Base-by-base conservation (phyloP, 37 sponge, comb jelly and placozoan species). In the Beroe ovata region DNA sequence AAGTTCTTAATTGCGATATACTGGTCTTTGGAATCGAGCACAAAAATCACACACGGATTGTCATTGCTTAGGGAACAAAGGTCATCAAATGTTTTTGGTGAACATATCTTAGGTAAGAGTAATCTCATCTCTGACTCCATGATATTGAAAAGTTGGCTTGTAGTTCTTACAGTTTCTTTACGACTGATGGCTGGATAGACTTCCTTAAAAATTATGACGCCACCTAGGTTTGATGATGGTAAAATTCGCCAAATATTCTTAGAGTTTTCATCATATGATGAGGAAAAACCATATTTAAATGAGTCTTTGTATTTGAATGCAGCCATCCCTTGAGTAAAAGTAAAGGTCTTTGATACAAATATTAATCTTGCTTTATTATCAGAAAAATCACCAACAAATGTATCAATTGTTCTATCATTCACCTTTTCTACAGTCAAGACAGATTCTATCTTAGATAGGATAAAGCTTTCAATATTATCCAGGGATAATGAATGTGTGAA, bases 361-460 rank as follows among this genome's bases (percentile, higher is more conserved):
- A 77, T 14, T 25, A 77, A 38, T 35, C 41, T 77, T 25, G 47
- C 84, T 77, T 77, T 77, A 23, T 77, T 42, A 26, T 77, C 84
- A 25, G 84, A 42, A 35, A 77, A 77, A 42, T 77, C 84, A 26
- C 84, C 84, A 42, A 77, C 84, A 77, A 77, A 77, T 6, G n/a
- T 77, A 40, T 77, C 84, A 16, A 77, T 54, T n/a, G 20, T 77
- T 23, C 84, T 39, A 29, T 77, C 84, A 36, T 39, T 41, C 25
- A 77, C 84, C 25, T 77, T 23, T 21, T 77, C 84, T 23, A 77
- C 41, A 21, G 41, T 35, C 22, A 77, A 35, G 25, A 42, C 28
- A 19, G 84, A 77, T 35, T 77, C 54, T 14, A 77, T 28, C 33
- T 77, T 77, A 14, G 84, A 77, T 0, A 77, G 28, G 35, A 77